Conservation (phyloP, 2,113 vertebrate species). For the Corythaeola cristata region DNA sequence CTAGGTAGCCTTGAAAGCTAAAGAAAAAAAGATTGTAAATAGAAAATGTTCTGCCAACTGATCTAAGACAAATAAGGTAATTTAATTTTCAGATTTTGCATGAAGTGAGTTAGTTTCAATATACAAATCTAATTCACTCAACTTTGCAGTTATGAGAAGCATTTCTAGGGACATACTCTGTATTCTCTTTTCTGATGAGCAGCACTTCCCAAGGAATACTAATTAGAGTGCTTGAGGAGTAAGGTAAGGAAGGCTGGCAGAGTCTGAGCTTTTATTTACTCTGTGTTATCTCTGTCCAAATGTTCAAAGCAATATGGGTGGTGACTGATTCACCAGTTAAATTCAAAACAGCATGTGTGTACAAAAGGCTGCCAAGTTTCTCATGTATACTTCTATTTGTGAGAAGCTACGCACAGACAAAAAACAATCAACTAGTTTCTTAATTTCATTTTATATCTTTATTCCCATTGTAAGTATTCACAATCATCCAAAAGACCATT, state of each 20-base stretch:
- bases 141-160: not conserved
- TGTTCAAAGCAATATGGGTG: conserved; percentile 57
- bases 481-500: conserved; percentile 6
- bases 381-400: conserved; percentile 35
- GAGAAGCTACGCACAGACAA: conserved; percentile 25
- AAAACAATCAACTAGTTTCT: conserved; percentile 31
- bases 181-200: not conserved
- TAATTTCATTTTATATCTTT: conserved; percentile 55
- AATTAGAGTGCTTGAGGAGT: conserved; percentile 5
- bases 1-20: not conserved
- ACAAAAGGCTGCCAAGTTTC: conserved; percentile 45
- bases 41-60: not conserved
- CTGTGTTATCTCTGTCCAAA: conserved; percentile 53
- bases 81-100: not conserved
- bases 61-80: not conserved
- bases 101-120: not conserved
- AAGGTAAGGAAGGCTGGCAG: conserved; percentile 48
- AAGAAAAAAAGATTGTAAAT: not conserved
- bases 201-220: not conserved
- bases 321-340: conserved; percentile 47
- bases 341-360: conserved; percentile 47
- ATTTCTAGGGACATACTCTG: not conserved
- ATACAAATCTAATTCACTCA: not conserved
- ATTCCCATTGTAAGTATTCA: conserved; percentile 48
- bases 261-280: conserved; percentile 38